Evolutionary conservation across 1,140 invertebrate genomes (phyloP), one percentile per base, ranked within the genome.

Genomic region (Bombus picipes): DNA sequence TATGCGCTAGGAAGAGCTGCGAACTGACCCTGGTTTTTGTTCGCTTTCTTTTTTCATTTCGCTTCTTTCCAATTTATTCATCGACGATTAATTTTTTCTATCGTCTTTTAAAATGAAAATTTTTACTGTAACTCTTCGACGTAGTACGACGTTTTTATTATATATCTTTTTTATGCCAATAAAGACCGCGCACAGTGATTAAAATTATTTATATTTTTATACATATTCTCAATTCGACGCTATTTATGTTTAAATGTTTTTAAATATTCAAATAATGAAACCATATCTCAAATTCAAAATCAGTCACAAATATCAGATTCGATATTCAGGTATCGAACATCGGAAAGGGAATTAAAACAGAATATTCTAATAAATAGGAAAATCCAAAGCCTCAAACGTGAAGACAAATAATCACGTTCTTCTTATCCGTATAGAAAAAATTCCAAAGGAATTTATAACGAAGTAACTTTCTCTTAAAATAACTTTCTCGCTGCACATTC

Each of bases 1-100:
- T 89, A 89, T 88, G 87, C 78, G 73, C 70, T 86, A 87, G 90
- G 84, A 76, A 90, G 41, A 79, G 85, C 65, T 86, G 62, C 77
- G 59, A 88, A 83, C 87, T 62, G 85, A 87, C 75, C 70, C 22
- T 43, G 62, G 43, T 79, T 70, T 86, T 91, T 89, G 85, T 89
- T 90, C 87, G 43, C 34, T 78, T 88, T 77, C 71, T 66, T 32
- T 57, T 41, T 37, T 8, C 39, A 25, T 76, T n/a, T 39, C 28
- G 10, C 0, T 15, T 66, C 12, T 68, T 68, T 70, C 37, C 1
- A 10, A 41, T 41, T 68, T 18, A 13, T 41, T 12, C 0, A 62
- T 62, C 28, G 15, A 6, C 6, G 66, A 39, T 76, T 57, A 34
- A 28, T 62, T 74, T 82, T 59, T 39, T 22, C 22, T 13, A 25